These are phyloP conservation scores for Philonicus albiceps DNA, from an alignment of 2,888 invertebrate species.

Conservation along the genomic window DNA sequence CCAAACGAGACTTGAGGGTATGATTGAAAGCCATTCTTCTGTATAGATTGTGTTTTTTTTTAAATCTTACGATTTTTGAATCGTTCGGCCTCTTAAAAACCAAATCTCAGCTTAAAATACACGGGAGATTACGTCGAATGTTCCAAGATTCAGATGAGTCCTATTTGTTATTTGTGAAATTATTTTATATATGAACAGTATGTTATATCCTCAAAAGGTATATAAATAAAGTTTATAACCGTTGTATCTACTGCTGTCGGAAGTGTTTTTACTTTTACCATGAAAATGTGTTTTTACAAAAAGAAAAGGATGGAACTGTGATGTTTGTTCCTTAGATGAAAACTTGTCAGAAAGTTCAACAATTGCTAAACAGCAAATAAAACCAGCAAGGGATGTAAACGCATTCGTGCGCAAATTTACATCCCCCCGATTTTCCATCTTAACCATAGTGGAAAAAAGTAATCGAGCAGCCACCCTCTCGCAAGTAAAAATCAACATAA, in stretches of 20 bases:
- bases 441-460: not conserved
- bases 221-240: not conserved
- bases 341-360: not conserved
- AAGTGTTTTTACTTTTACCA: not conserved
- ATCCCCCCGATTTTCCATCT: no score
- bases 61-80: no score
- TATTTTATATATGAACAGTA: no score
- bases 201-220: no score
- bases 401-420: not conserved
- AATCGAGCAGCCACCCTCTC: not conserved
- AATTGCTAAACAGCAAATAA: not conserved
- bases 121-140: no score
- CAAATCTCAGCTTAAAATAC: no score
- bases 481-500: not conserved
- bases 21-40: no score
- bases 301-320: not conserved
- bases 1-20: no score
- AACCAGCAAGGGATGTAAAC: not conserved
- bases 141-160: no score
- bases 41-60: no score
- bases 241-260: not conserved
- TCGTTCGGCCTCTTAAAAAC: no score
- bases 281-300: not conserved
- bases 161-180: no score
- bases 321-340: not conserved